Evolutionary conservation across 2,888 invertebrate genomes (phyloP), one percentile per base, ranked within the genome.

Genomic region (Yponomeuta cagnagella): DNA sequence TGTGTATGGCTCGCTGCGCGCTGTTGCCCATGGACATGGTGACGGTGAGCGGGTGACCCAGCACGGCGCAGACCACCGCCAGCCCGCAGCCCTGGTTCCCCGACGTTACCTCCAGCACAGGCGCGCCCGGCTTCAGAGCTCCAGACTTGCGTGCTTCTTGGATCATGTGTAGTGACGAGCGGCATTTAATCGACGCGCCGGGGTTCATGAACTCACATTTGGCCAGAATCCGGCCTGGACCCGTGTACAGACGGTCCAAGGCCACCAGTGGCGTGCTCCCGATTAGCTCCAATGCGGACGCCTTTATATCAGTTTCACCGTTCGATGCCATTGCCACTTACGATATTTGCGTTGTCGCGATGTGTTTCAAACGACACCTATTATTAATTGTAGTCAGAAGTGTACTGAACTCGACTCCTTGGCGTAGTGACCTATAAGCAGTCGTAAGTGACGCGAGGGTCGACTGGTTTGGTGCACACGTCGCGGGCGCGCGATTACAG

Each of bases 201-300:
- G 91, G 91, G 71, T 90, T 92, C 90, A 90, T 91, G 73, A 87
- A 91, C 76, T 92, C 91, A 79, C 91, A 92, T 85, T 91, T 92
- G 1, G 84, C 91, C 65, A 92, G 76, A 72, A 92, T 85, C 33
- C 91, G 79, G 9, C 91, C 91, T 2, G 91, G 90, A 2, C 91
- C 91, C 0, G 86, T 73, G 74, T 90, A 80, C 1, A 91, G 72
- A 58, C 91, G 85, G 73, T 92, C 91, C 65, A 92, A 79, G 1
- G 91, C 91, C n/a, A 92, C 84, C 48, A 92, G 79, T 9, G 91
- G 91, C 1, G 91, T 92, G 73, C 89, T 86, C 9, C 91, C 91
- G 74, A 92, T 91, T 2, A 92, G 83, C 0, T 91, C 91, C 72
- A 92, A 74, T 1, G 90, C 91, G 1, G 91, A 91, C 12, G 86